Evolutionary conservation across 2,113 vertebrate genomes (phyloP).

Genomic region (Odontesthes bonariensis): DNA sequence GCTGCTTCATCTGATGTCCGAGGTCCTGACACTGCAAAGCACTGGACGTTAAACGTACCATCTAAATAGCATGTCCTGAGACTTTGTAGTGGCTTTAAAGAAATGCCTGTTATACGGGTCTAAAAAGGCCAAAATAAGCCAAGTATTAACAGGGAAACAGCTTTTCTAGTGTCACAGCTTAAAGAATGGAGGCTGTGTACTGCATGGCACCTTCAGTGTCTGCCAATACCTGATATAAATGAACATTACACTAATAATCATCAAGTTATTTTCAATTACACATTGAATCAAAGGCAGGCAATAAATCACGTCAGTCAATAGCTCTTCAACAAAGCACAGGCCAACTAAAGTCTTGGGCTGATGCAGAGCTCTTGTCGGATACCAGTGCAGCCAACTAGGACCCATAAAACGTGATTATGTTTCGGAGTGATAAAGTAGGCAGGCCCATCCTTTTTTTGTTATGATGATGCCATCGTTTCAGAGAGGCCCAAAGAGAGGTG

Average conservation of each 20-base stretch:
- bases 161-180: neutral
- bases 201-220: neutral
- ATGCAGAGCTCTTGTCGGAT: conserved; percentile 10
- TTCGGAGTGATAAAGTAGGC: conserved; percentile 39
- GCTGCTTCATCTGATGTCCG: conserved; percentile 64
- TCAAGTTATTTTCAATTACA: neutral
- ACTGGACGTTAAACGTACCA: neutral
- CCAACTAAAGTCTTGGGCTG: neutral
- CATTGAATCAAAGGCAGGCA: neutral
- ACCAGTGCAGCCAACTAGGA: neutral
- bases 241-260: neutral
- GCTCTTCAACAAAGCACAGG: neutral
- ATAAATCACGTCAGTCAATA: neutral
- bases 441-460: conserved; percentile 53
- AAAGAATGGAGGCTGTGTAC: neutral
- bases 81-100: neutral
- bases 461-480: conserved; percentile 67
- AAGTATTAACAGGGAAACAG: too few species aligned
- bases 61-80: neutral
- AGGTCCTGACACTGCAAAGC: conserved; percentile 33
- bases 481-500: conserved; percentile 48
- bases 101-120: neutral
- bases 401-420: conserved; percentile 36
- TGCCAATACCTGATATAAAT: neutral
- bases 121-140: neutral